Evolutionary conservation across 2,888 invertebrate genomes (phyloP), one percentile per base, ranked within the genome.

Genomic region (Lepidochrysops patricia): DNA sequence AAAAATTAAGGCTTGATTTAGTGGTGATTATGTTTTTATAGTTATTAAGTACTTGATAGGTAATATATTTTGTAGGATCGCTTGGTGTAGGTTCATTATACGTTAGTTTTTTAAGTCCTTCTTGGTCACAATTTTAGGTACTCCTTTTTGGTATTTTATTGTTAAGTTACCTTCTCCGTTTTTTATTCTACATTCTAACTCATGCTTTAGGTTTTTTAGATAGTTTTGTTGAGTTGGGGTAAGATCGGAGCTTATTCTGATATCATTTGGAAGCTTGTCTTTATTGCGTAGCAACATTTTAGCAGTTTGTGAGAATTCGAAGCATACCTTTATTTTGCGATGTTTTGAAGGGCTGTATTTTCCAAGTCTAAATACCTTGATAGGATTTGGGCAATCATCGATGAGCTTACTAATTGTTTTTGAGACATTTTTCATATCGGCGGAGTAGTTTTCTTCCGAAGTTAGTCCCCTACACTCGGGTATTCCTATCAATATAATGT

Each of bases 1-100:
- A 62, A 13, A 65, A 61, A 27, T 60, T 60, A 12, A 67, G 43
- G 5, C 61, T 59, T 1, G 60, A 60, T 43, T 63, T 58, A 26
- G 34, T 57, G 4, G 32, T 32, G 13, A 61, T 27, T 25, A 66
- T 57, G 13, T 67, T 61, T 27, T 67, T 63, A 43, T 67, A 64
- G 32, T 54, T 63, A 7, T 60, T 48, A 0, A 56, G 13, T 43
- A 61, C 37, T 35, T 62, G 48, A 26, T 65, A 27, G n/a, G n/a
- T n/a, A n/a, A n/a, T n/a, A n/a, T n/a, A n/a, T n/a, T n/a, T n/a
- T n/a, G n/a, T n/a, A n/a, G n/a, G n/a, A n/a, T n/a, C n/a, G n/a
- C n/a, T n/a, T n/a, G n/a, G n/a, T n/a, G n/a, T n/a, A n/a, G n/a
- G n/a, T n/a, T n/a, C n/a, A n/a, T n/a, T n/a, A n/a, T n/a, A n/a